Conservation (phyloP, 2,797 vertebrate genomes). For the Scleropages formosus region DNA sequence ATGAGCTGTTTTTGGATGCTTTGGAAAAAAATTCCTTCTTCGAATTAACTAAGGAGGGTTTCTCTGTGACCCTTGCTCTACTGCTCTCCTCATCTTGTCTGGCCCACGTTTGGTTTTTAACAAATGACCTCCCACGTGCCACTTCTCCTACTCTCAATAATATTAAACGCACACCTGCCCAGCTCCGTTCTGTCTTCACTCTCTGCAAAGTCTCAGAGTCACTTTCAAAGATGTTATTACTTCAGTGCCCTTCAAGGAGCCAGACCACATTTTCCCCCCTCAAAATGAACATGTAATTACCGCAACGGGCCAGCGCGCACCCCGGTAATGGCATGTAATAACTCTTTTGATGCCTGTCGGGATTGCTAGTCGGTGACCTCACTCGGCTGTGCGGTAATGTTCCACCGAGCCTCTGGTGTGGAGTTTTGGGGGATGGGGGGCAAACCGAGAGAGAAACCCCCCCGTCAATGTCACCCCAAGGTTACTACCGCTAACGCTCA, state of each 20-base stretch:
- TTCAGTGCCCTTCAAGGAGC: constrained; percentile 19
- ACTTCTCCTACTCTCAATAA: too few relatives aligned
- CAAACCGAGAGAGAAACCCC: neutral
- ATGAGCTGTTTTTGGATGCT: too few relatives aligned
- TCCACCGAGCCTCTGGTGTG: constrained; percentile 14
- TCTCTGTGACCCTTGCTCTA: neutral
- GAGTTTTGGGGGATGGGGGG: neutral
- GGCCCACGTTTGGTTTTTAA: neutral
- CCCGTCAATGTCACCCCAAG: constrained; percentile 11
- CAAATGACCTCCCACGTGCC: neutral
- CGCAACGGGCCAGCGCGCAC: constrained; percentile 20
- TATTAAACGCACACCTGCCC: neutral
- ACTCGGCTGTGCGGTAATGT: constrained; percentile 31
- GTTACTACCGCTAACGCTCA: constrained; percentile 2
- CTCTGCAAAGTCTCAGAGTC: constrained; percentile 14
- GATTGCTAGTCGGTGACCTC: constrained; percentile 32
- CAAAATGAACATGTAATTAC: constrained; percentile 26
- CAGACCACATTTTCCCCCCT: constrained; percentile 25
- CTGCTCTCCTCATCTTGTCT: neutral
- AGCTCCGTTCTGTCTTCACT: neutral
- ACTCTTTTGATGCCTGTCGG: constrained; percentile 31
- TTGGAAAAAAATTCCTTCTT: too few relatives aligned
- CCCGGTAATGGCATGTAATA: constrained; percentile 31
- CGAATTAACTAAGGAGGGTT: too few relatives aligned
- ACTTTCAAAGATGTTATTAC: constrained; percentile 25